Evolutionary conservation across 2,888 invertebrate genomes (phyloP), one percentile per base, ranked within the genome.

Genomic region (Himalopsyche tibetana): DNA sequence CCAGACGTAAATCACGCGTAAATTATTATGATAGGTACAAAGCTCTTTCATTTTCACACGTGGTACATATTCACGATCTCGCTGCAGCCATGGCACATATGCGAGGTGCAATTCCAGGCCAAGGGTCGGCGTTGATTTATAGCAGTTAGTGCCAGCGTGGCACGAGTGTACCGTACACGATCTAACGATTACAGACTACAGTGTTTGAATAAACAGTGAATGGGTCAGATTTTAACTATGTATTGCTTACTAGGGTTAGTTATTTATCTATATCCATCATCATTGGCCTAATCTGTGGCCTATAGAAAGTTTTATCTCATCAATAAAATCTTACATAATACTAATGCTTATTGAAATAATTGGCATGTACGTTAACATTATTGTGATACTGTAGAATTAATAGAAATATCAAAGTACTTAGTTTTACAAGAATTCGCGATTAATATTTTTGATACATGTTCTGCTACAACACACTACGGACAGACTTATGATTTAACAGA

Each of bases 151-250:
- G 63, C 63, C 63, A 28, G 19, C 28, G 63, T 8, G 63, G 19
- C 28, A 63, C 63, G 63, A 63, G 63, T 63, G 63, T 19, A 63
- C 63, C 19, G 11, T 63, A 63, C 63, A 63, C 63, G 28, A 19
- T 63, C 63, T 63, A 63, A 63, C 63, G 63, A 63, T 63, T 63
- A 63, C 63, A n/a, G 63, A 63, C 63, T 63, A 63, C 63, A 63
- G 63, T 63, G 28, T 63, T 63, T 63, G 63, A 63, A 63, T 63
- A 63, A 63, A 63, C 63, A 63, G 19, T 8, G 19, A 63, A 63
- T 63, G 19, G 63, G 63, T 63, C 63, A 63, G 63, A 63, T 63
- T 63, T 63, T 63, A 63, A 63, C 63, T 19, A 63, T 19, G 63
- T 4, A 63, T 6, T 19, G 63, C n/a, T n/a, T 56, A 11, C 17